A percentile compares a stretch with the other conserved stretches of the same genome.
Conservation (phyloP, 2,888 invertebrate genomes). For the Papilio gigon region DNA sequence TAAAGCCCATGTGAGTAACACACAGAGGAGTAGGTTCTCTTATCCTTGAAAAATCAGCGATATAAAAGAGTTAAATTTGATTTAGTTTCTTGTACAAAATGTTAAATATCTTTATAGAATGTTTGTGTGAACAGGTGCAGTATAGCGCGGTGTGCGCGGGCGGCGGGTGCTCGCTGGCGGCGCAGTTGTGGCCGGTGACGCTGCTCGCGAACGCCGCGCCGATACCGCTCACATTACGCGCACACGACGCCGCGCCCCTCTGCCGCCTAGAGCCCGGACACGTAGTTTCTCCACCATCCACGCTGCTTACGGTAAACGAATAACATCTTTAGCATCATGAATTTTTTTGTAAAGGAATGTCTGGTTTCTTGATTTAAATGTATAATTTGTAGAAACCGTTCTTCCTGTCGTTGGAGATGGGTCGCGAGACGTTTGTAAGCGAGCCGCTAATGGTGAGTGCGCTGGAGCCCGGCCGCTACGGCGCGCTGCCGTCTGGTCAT, state of each 20-base stretch:
- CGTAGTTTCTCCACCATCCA: constrained; percentile 62
- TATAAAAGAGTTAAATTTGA: too few species aligned
- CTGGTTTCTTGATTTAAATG: too few species aligned
- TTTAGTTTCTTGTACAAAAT: too few species aligned
- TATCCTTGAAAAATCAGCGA: too few species aligned
- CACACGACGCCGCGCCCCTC: constrained; percentile 70
- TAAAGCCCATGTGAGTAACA: too few species aligned
- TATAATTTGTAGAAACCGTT: constrained; percentile 66
- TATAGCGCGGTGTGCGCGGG: constrained; percentile 66
- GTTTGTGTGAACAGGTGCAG: constrained; percentile 56
- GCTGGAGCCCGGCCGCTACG: constrained; percentile 66
- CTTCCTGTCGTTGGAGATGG: constrained; percentile 70
- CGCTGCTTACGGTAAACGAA: constrained; percentile 56
- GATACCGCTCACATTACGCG: constrained; percentile 63
- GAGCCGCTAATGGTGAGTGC: constrained; percentile 58
- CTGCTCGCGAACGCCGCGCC: constrained; percentile 70
- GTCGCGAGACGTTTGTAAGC: constrained; percentile 71
- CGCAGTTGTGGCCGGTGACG: constrained; percentile 61
- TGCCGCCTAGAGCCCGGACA: constrained; percentile 66
- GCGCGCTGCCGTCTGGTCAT: constrained; percentile 59
- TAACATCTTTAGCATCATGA: too few species aligned
- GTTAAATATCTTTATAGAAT: too few species aligned
- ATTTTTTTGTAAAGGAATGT: too few species aligned
- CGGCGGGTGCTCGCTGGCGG: constrained; percentile 67
- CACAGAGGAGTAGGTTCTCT: too few species aligned